Evolutionary conservation across 1,140 invertebrate genomes (phyloP).

Genomic region (Telenomus remus): DNA sequence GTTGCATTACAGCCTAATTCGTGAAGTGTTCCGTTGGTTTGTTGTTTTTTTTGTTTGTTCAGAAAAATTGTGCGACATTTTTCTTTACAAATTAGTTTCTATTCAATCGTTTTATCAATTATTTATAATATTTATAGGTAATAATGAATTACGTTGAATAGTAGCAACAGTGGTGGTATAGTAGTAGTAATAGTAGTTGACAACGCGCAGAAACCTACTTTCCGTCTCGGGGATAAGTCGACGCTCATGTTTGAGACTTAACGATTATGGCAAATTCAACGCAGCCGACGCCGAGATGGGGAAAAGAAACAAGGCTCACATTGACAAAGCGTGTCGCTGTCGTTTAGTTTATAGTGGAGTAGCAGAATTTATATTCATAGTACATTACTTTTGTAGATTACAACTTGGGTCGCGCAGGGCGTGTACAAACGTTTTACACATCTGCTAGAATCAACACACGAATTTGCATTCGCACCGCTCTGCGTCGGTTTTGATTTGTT

Average conservation of each 20-base stretch:
- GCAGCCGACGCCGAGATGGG: constrained; percentile 17
- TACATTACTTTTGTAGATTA: constrained; percentile 51
- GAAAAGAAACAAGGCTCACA: constrained; percentile 4
- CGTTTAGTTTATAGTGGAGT: constrained; percentile 40
- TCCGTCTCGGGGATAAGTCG: constrained; percentile 4
- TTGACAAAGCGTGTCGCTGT: constrained; percentile 6
- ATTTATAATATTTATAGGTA: constrained; percentile 33
- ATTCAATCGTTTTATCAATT: constrained; percentile 27
- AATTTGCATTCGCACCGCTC: no score
- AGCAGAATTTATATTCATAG: constrained; percentile 49
- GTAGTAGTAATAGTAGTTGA: constrained; percentile 39
- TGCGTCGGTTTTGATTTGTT: no score
- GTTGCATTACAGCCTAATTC: constrained; percentile 37
- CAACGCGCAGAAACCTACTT: not conserved
- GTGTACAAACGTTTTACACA: constrained; percentile 16
- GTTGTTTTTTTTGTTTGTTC: no score
- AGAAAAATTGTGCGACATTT: constrained; percentile 42
- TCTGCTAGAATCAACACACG: no score
- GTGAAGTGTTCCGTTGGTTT: constrained; percentile 38
- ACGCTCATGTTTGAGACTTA: constrained; percentile 24
- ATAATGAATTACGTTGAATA: constrained; percentile 45
- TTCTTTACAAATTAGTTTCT: constrained; percentile 41
- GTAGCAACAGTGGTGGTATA: constrained; percentile 55
- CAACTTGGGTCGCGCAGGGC: constrained; percentile 12
- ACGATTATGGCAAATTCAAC: constrained; percentile 47